Evolutionary conservation across 2,113 vertebrate genomes (phyloP).

Genomic region (Cochlearius cochlearius): DNA sequence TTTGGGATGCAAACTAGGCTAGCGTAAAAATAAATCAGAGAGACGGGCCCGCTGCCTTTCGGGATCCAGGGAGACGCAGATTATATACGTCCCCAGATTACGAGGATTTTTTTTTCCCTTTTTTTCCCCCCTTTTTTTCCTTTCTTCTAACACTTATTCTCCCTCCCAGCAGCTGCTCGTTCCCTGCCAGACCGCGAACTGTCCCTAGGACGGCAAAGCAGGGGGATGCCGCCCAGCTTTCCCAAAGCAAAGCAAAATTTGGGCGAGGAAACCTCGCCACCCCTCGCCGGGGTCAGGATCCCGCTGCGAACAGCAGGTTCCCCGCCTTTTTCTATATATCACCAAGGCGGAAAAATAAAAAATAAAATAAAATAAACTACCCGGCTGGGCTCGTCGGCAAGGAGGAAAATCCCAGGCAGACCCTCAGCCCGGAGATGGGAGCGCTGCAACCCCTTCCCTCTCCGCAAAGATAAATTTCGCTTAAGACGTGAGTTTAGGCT

Average conservation of each 20-base stretch:
- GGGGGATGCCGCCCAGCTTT: background rate
- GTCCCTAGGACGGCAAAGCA: background rate
- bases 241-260: background rate
- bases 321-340: background rate
- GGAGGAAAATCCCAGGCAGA: background rate
- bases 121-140: background rate
- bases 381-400: background rate
- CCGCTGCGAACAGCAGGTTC: background rate
- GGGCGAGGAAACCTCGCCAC: background rate
- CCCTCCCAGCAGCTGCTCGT: conserved; percentile 5
- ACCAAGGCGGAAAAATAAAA: background rate
- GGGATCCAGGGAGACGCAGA: conserved; percentile 42
- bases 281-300: background rate
- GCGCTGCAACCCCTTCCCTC: background rate
- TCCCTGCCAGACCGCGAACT: background rate
- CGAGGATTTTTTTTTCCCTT: background rate
- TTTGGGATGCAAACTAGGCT: conserved; percentile 65
- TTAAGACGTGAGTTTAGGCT: background rate
- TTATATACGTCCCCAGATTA: conserved; percentile 55
- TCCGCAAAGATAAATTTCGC: background rate
- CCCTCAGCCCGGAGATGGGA: background rate
- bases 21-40: conserved; percentile 57
- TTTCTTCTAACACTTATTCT: background rate
- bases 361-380: background rate
- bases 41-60: conserved; percentile 32